A percentile compares a stretch with the other conserved stretches of the same genome.
phyloP scores from a whole-genome alignment of 30 jellyfish, hydroid and myxozoan species.

The Chironex yamaguchii region DNA sequence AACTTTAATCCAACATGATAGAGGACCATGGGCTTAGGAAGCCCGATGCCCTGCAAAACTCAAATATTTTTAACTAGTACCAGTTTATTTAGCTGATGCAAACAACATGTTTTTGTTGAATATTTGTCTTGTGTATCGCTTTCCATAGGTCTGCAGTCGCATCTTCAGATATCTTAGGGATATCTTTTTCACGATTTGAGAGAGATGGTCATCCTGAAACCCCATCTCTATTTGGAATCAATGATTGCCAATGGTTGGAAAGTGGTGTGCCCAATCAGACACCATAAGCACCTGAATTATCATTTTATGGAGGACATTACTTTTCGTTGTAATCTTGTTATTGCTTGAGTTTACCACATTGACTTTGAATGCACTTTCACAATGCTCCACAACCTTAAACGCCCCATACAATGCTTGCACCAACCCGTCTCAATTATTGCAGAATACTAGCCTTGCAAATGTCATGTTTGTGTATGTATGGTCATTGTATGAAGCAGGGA shows the following conservation, averaged over 20 bases:
- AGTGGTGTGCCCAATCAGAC: background rate
- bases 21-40: too few relatives aligned
- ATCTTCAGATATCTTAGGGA: constrained; percentile 6
- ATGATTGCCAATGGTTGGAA: background rate
- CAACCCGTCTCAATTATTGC: background rate
- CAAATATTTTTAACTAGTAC: too few relatives aligned
- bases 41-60: too few relatives aligned
- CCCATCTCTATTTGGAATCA: background rate
- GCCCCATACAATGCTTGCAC: constrained; percentile 20
- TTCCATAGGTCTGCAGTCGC: background rate
- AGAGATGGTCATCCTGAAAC: constrained; percentile 26
- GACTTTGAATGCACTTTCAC: constrained; percentile 17
- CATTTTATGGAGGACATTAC: background rate
- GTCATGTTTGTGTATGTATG: background rate
- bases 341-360: background rate
- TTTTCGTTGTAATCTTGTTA: background rate
- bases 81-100: too few relatives aligned
- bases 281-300: background rate
- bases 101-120: background rate
- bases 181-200: constrained; percentile 3
- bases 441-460: background rate
- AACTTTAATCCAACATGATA: too few relatives aligned
- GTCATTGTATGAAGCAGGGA: constrained; percentile 1
- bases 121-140: constrained; percentile 6
- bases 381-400: background rate